Conservation (phyloP, 1,140 invertebrate species). For the Drosophila pseudoananassae region DNA sequence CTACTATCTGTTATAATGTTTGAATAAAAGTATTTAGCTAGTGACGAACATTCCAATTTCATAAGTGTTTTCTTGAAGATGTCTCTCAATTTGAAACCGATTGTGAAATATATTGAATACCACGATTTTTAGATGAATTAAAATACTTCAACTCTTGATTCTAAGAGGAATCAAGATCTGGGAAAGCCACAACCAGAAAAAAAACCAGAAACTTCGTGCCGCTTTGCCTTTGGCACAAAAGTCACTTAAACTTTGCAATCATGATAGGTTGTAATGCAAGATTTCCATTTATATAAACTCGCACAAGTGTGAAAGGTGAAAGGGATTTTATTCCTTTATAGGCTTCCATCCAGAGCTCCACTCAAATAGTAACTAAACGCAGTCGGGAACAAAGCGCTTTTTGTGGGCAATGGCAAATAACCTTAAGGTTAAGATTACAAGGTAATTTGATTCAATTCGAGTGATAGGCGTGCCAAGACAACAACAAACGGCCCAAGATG, state of each 20-base stretch:
- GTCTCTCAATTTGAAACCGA: too few species aligned
- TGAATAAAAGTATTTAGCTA: conserved; percentile 19
- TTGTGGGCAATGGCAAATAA: conserved; percentile 81
- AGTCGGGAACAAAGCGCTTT: conserved; percentile 74
- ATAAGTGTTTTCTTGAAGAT: neutral
- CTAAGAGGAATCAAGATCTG: too few species aligned
- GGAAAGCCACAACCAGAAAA: conserved; percentile 13
- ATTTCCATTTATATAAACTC: conserved; percentile 81
- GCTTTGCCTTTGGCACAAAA: conserved; percentile 74
- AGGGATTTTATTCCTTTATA: neutral
- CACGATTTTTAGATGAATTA: too few species aligned
- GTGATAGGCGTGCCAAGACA: conserved; percentile 81
- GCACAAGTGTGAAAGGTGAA: conserved; percentile 74
- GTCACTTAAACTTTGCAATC: conserved; percentile 84
- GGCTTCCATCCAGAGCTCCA: conserved; percentile 8
- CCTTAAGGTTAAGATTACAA: conserved; percentile 84
- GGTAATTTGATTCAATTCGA: conserved; percentile 84
- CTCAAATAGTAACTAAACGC: conserved; percentile 80
- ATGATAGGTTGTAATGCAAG: conserved; percentile 80
- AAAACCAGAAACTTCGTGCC: conserved; percentile 30
- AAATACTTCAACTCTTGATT: too few species aligned
- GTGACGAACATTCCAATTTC: conserved; percentile 36
- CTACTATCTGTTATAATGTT: neutral
- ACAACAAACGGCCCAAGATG: conserved; percentile 51
- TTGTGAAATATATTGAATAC: too few species aligned